These are phyloP conservation scores for Emydura subglobosa DNA, from an alignment of 2,113 vertebrate species.

Conservation along the genomic window DNA sequence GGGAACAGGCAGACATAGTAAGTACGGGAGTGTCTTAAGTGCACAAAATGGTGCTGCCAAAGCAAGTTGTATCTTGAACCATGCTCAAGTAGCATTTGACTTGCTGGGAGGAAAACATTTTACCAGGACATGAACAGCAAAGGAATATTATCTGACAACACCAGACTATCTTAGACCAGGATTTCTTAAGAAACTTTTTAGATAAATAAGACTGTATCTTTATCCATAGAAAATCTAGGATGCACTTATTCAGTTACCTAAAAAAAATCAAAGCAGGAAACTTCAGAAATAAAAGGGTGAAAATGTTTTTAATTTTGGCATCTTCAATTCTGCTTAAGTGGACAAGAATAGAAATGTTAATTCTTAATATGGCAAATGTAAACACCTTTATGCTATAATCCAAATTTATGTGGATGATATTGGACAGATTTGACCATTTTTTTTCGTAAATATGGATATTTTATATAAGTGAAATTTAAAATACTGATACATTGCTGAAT, in stretches of 20 bases:
- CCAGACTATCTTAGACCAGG: neutral
- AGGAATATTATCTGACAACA: neutral
- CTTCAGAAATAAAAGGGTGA: neutral
- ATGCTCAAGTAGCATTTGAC: neutral
- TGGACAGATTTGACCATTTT: neutral
- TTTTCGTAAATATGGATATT: neutral
- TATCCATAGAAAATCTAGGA: neutral
- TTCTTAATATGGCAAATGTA: neutral
- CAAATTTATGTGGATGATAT: neutral
- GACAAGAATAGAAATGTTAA: neutral
- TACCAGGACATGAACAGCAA: conserved; percentile 1
- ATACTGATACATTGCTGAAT: neutral
- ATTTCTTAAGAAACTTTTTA: neutral
- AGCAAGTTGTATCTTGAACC: neutral
- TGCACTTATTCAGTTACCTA: neutral
- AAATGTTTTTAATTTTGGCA: neutral
- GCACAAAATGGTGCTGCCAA: neutral
- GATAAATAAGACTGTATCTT: neutral
- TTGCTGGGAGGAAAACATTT: conserved; percentile 4
- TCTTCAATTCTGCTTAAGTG: neutral
- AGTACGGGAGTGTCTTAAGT: neutral
- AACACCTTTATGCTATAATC: neutral
- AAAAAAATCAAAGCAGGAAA: neutral
- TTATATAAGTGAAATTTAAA: neutral
- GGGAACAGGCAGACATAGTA: neutral